Evolutionary conservation across 1,140 invertebrate genomes (phyloP).

Genomic region (Oncopodura yosiiana): DNA sequence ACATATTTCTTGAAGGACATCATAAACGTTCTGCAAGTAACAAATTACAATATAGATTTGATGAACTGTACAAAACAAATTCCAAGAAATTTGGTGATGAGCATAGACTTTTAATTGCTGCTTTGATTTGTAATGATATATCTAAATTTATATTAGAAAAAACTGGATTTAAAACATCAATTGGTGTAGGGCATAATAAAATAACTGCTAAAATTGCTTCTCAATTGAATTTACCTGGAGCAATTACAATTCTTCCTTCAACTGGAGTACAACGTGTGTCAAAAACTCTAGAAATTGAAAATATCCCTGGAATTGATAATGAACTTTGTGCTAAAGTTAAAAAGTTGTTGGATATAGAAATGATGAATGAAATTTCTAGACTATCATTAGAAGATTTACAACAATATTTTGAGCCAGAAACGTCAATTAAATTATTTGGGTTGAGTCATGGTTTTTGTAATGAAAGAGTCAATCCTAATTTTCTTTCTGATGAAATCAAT

Average conservation of each 20-base stretch:
- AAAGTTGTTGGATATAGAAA: constrained; percentile 3
- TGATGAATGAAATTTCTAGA: constrained; percentile 1
- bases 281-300: constrained; percentile 2
- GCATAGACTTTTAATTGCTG: constrained; percentile 3
- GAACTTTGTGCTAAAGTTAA: constrained; percentile 5
- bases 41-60: constrained; percentile 9
- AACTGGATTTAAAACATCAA: constrained; percentile 9
- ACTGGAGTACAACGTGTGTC: constrained; percentile 6
- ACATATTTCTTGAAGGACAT: constrained; percentile 1
- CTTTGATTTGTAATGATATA: constrained; percentile 2
- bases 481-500: constrained; percentile 5
- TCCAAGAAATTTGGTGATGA: constrained; percentile 9
- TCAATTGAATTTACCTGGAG: neutral
- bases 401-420: constrained; percentile 7
- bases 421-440: neutral
- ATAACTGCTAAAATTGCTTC: constrained; percentile 6
- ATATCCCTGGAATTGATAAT: constrained; percentile 3
- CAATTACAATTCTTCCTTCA: constrained; percentile 4
- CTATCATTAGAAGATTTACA: constrained; percentile 1
- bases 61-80: constrained; percentile 5
- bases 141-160: neutral
- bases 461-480: constrained; percentile 3
- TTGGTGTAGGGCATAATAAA: constrained; percentile 8
- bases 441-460: constrained; percentile 8
- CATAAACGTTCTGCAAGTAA: constrained; percentile 9